Conservation (phyloP, 2,113 vertebrate genomes). For the Paratilapia polleni region DNA sequence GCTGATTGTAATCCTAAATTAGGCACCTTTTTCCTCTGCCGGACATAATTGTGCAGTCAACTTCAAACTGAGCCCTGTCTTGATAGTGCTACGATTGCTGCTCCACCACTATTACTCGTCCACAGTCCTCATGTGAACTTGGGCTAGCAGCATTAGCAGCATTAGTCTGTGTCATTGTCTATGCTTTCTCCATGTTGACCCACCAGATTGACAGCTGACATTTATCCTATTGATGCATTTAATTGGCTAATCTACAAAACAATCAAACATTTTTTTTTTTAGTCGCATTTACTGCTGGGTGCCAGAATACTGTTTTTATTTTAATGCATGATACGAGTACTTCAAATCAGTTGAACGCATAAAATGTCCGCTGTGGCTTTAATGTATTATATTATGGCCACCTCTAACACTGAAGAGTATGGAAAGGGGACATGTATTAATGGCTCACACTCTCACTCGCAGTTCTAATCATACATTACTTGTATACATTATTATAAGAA, state of each 20-base stretch:
- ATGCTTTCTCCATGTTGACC: not conserved
- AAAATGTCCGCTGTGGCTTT: not conserved
- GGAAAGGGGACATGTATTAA: not conserved
- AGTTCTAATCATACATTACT: not conserved
- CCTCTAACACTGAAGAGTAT: not conserved
- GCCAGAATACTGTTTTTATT: not conserved
- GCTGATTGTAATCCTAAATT: not conserved
- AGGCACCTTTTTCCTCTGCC: not conserved
- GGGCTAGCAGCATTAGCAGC: not conserved
- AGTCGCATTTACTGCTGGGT: not conserved
- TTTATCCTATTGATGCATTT: not conserved
- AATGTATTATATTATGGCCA: not conserved
- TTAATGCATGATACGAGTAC: not conserved
- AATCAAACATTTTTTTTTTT: not conserved
- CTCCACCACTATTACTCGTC: not conserved
- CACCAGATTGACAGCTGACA: not conserved
- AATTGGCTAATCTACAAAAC: not conserved
- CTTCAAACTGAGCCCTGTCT: not conserved
- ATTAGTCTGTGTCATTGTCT: not conserved
- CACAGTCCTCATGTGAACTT: not conserved
- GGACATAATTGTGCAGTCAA: not conserved
- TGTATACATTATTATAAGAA: no score
- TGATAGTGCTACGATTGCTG: not conserved
- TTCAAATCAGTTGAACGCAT: not conserved
- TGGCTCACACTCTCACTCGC: no score